Evolutionary conservation across 2,113 vertebrate species (phyloP), one percentile per base, ranked within the genome.

Genomic region (Pterocles orientalis): DNA sequence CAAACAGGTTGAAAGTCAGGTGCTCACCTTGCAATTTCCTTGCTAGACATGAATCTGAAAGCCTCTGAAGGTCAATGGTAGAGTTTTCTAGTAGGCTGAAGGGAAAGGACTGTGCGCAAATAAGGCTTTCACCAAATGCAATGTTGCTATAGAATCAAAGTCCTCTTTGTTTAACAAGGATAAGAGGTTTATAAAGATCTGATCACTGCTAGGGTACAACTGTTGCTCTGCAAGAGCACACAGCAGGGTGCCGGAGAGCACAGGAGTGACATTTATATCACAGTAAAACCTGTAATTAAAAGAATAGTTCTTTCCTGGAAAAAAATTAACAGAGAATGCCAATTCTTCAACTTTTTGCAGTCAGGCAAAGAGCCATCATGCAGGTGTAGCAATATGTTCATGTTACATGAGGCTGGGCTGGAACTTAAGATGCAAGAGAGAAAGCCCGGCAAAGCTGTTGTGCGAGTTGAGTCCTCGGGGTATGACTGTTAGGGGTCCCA

Each of bases 121-220:
- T 60, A 61, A 85, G 64, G 70, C 64, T 89, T 84, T 83, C 82
- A 62, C 19, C 60, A 70, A 83, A 87, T 43, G 77, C n/a, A 84
- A 15, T 77, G 45, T 76, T 88, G 48, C 56, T 45, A 53, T 53
- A 86, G 73, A 96, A 92, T 93, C 80, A 97, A 97, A 96, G 95
- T 95, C 88, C 70, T 90, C 91, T 95, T 96, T 91, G 88, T 92
- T 94, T 78, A 76, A 72, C 60, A 73, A 92, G 88, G 85, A 75
- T 82, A 91, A 78, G 6, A 45, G 62, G 78, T 93, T 79, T 73
- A 86, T 91, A 78, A 93, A 93, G 91, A 96, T 94, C 77, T 94
- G 94, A 96, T 96, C 82, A 5, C 29, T 61, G 45, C 57, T 50
- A 21, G 39, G 75, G 79, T 71, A 65, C 39, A 61, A 36, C 51